These are phyloP conservation scores for Gopherus flavomarginatus DNA, from an alignment of 2,113 vertebrate species.

Conservation along the genomic window DNA sequence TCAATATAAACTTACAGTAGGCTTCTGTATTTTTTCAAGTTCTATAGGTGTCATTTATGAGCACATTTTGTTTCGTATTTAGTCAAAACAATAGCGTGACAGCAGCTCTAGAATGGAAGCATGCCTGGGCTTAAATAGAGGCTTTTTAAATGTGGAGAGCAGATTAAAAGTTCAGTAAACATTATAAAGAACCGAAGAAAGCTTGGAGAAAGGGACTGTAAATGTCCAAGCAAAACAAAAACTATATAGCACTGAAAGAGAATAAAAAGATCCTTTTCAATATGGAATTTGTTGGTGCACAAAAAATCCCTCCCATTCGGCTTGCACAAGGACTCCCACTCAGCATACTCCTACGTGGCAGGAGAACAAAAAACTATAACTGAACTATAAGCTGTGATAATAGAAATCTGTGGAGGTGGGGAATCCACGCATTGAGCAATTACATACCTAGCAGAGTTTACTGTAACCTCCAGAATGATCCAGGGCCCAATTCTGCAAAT, in stretches of 20 bases:
- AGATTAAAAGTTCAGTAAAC: background rate
- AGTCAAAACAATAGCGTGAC: background rate
- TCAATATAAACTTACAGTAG: background rate
- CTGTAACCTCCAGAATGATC: rapidly evolving
- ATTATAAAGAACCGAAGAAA: background rate
- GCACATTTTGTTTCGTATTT: background rate
- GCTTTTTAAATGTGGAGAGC: background rate
- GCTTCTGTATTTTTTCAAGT: background rate
- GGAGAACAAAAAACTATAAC: background rate
- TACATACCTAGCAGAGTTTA: background rate
- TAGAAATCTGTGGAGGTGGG: background rate
- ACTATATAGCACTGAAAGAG: rapidly evolving
- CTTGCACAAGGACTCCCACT: background rate
- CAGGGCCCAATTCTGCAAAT: rapidly evolving
- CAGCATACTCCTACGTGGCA: rapidly evolving
- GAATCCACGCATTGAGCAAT: rapidly evolving
- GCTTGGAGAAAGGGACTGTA: background rate
- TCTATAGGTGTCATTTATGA: background rate
- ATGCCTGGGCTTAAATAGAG: background rate
- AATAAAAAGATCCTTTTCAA: background rate
- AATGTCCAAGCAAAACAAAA: background rate
- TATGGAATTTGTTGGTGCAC: background rate
- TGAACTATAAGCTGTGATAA: background rate
- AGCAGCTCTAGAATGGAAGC: background rate
- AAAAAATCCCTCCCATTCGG: background rate